Percentiles rank a stretch among this genome's conserved stretches.
phyloP scores from a whole-genome alignment of 2,888 invertebrate species.

The Oscheius onirici region DNA sequence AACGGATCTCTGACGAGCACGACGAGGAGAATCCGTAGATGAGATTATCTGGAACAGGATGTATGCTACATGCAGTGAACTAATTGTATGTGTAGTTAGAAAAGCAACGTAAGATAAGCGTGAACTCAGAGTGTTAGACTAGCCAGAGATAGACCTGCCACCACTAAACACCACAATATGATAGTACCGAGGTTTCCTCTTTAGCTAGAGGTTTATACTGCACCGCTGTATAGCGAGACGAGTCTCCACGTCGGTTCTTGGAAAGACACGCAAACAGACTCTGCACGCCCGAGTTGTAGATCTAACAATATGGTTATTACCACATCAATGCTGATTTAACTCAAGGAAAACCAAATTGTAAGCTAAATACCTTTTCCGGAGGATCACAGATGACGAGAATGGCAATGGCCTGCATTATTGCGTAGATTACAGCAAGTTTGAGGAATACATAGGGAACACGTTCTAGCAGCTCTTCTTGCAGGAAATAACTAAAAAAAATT shows the following conservation, averaged over 20 bases:
- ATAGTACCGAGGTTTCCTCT: slow-evolving; percentile 18
- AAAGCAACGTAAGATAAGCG: not conserved
- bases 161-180: slow-evolving; percentile 14
- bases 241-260: slow-evolving; percentile 5
- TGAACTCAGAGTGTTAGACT: not conserved
- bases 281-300: slow-evolving; percentile 23
- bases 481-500: slow-evolving; percentile 53
- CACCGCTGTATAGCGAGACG: slow-evolving; percentile 18
- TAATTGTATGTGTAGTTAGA: not conserved
- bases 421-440: slow-evolving; percentile 61
- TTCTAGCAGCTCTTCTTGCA: slow-evolving; percentile 55
- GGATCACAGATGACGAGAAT: slow-evolving; percentile 70
- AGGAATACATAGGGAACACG: slow-evolving; percentile 64
- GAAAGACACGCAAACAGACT: slow-evolving; percentile 1
- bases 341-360: not conserved
- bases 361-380: slow-evolving; percentile 54
- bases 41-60: slow-evolving; percentile 3
- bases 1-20: not conserved
- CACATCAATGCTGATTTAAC: not conserved
- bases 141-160: too few relatives aligned
- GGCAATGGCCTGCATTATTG: slow-evolving; percentile 65
- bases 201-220: slow-evolving; percentile 24
- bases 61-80: not conserved
- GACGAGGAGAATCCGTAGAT: not conserved
- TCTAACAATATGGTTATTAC: not conserved